phyloP scores from a whole-genome alignment of 30 jellyfish, hydroid and myxozoan genomes.

The Hydractinia symbiolongicarpus region DNA sequence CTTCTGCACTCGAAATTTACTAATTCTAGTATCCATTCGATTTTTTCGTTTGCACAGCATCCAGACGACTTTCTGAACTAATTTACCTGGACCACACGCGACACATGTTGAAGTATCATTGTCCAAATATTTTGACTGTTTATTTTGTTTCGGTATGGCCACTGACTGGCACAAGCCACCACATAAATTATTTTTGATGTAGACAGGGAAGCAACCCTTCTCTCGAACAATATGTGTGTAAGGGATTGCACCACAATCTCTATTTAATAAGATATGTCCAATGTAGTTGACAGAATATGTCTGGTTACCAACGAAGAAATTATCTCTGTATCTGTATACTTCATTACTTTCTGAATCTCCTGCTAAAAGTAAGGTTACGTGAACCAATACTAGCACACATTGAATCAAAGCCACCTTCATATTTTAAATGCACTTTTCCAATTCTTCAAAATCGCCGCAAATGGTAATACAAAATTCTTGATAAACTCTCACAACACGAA shows the following conservation, averaged over 20 bases:
- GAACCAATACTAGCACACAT: too few species aligned
- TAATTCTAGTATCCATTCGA: not conserved
- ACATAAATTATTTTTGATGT: not conserved
- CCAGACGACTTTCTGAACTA: not conserved
- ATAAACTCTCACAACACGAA: too few species aligned
- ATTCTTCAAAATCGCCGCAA: too few species aligned
- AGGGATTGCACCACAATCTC: conserved; percentile 1
- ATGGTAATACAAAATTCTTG: too few species aligned
- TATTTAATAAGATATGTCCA: not conserved
- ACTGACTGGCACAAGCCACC: conserved; percentile 16
- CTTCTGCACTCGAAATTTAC: conserved; percentile 13
- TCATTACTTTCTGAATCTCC: not conserved
- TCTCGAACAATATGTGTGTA: conserved; percentile 14
- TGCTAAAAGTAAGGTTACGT: too few species aligned
- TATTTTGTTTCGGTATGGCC: not conserved
- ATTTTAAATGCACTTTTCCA: too few species aligned
- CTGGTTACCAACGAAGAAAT: not conserved
- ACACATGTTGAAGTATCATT: not conserved
- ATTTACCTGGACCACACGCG: conserved; percentile 11
- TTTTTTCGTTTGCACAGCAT: conserved; percentile 12
- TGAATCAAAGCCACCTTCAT: too few species aligned
- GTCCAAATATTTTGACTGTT: not conserved
- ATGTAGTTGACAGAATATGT: conserved; percentile 9
- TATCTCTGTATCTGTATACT: conserved; percentile 4
- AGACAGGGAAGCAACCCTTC: not conserved